phyloP scores from a whole-genome alignment of 2,888 invertebrate genomes.

The Fragum fragum region DNA sequence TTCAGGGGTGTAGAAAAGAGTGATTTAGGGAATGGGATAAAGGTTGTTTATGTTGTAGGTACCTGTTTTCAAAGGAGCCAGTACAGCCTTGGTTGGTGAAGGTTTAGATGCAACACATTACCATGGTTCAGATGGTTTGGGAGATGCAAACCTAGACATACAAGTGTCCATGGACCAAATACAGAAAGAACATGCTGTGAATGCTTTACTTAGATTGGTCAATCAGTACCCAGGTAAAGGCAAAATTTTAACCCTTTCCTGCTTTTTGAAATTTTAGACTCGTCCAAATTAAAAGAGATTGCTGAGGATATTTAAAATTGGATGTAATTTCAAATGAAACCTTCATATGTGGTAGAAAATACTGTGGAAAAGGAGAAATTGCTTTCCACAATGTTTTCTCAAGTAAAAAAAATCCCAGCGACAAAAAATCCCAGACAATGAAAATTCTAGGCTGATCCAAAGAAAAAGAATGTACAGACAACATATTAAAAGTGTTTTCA shows the following conservation, averaged over 20 bases:
- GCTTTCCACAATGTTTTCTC: too few relatives aligned
- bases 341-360: too few relatives aligned
- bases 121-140: conserved; percentile 79
- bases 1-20: too few relatives aligned
- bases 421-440: too few relatives aligned
- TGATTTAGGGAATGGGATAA: too few relatives aligned
- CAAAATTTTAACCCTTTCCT: too few relatives aligned
- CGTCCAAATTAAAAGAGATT: too few relatives aligned
- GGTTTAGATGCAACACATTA: conserved; percentile 65
- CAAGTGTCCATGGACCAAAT: conserved; percentile 69
- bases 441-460: conserved; percentile 8
- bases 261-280: too few relatives aligned
- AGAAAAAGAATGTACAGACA: background rate
- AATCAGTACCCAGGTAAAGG: conserved; percentile 79
- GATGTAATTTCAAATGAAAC: too few relatives aligned
- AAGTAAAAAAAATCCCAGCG: background rate
- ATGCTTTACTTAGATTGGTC: conserved; percentile 73
- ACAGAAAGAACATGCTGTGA: conserved; percentile 76
- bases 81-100: conserved; percentile 66
- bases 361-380: too few relatives aligned
- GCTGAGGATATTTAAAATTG: too few relatives aligned
- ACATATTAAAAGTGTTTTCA: too few relatives aligned
- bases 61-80: conserved; percentile 78
- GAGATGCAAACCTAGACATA: conserved; percentile 70
- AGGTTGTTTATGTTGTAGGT: conserved; percentile 66